Percentiles rank a stretch among this genome's conserved stretches.
phyloP scores from a whole-genome alignment of 2,888 invertebrate species.

The Limenitis arthemis region DNA sequence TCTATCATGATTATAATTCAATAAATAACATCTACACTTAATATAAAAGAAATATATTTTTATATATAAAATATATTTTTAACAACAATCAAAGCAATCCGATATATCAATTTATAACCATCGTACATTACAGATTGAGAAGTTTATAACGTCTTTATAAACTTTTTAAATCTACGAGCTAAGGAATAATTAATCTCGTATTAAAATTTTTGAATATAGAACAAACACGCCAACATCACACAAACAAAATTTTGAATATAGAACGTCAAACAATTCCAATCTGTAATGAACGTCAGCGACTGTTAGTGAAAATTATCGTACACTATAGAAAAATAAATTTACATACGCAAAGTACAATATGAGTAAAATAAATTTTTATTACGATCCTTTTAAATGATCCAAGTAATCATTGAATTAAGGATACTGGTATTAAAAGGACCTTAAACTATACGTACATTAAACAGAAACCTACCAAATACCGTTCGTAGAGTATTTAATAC shows the following conservation, averaged over 20 bases:
- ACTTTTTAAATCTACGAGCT: too few species aligned
- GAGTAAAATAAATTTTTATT: neutral
- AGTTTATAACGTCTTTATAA: neutral
- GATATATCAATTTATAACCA: neutral
- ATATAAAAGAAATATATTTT: neutral
- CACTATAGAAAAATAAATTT: constrained; percentile 9
- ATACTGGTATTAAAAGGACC: too few species aligned
- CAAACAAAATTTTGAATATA: constrained; percentile 1
- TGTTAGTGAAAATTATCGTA: constrained; percentile 10
- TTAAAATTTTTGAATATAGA: neutral
- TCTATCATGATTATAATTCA: neutral
- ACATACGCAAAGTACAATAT: constrained; percentile 1
- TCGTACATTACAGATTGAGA: neutral
- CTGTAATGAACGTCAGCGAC: constrained; percentile 5
- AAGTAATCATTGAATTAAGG: neutral
- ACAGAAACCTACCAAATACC: too few species aligned
- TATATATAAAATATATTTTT: constrained; percentile 8
- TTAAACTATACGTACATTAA: too few species aligned
- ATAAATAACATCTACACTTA: too few species aligned
- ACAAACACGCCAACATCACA: neutral
- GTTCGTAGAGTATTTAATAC: too few species aligned
- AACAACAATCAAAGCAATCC: constrained; percentile 6
- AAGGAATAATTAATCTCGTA: too few species aligned
- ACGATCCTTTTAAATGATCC: neutral
- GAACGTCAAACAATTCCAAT: constrained; percentile 1